phyloP scores from a whole-genome alignment of 1,140 invertebrate species.

The Drosophila sucinea region DNA sequence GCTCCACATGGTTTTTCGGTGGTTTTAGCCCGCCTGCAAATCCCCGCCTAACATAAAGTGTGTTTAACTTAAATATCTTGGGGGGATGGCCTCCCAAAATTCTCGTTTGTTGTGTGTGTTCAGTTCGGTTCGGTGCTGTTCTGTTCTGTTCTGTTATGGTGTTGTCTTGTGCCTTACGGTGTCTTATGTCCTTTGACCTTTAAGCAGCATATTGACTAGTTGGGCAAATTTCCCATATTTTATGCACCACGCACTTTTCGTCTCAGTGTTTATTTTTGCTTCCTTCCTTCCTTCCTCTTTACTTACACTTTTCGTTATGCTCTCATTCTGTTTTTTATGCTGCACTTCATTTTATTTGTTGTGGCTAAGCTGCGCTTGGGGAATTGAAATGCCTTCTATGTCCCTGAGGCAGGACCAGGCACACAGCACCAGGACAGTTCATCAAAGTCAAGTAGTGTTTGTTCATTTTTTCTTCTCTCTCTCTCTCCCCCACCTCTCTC shows the following conservation, averaged over 20 bases:
- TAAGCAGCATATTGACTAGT: conserved; percentile 19
- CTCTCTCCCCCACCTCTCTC: neutral
- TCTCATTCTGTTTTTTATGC: conserved; percentile 58
- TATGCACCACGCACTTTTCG: conserved; percentile 68
- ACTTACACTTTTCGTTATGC: conserved; percentile 19
- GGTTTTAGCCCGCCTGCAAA: conserved; percentile 45
- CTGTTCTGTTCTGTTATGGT: conserved; percentile 47
- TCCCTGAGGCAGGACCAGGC: conserved; percentile 49
- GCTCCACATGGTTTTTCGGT: conserved; percentile 28
- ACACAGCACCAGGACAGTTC: conserved; percentile 55
- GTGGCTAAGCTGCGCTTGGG: conserved; percentile 73
- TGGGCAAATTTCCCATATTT: conserved; percentile 50
- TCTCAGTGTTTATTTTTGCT: conserved; percentile 38
- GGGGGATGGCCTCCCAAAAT: conserved; percentile 37
- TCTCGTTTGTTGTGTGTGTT: conserved; percentile 13
- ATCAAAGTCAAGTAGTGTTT: conserved; percentile 66
- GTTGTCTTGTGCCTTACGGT: conserved; percentile 67
- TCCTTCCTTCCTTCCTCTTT: neutral
- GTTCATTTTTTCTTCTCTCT: conserved; percentile 21
- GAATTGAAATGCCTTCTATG: conserved; percentile 74
- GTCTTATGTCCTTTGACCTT: conserved; percentile 12
- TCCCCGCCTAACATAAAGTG: conserved; percentile 72
- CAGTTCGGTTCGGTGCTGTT: conserved; percentile 16
- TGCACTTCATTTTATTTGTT: conserved; percentile 79
- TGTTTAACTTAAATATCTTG: conserved; percentile 75